Evolutionary conservation across 37 sponge, comb jelly and placozoan genomes (phyloP).

Genomic region (Crambe crambe): DNA sequence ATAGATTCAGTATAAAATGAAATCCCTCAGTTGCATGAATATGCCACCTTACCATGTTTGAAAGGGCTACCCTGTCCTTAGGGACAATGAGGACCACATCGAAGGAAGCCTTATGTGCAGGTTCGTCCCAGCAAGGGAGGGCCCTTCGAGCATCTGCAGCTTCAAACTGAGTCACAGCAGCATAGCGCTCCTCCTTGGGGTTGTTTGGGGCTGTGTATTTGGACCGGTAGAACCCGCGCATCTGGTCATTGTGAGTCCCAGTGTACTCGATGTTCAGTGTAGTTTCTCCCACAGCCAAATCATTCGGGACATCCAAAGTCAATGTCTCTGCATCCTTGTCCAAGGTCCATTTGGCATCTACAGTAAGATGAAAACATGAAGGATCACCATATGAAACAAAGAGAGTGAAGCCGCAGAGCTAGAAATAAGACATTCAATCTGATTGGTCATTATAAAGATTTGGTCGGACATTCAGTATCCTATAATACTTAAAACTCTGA

Average conservation of each 20-base stretch:
- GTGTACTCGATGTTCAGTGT: constrained; percentile 58
- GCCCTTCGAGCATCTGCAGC: constrained; percentile 95
- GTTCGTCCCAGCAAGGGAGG: constrained; percentile 99
- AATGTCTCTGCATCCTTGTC: constrained; percentile 69
- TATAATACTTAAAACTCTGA: too few species aligned
- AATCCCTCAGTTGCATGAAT: too few species aligned
- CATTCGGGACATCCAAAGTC: constrained; percentile 48
- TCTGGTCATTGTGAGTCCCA: constrained; percentile 80
- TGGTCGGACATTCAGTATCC: too few species aligned
- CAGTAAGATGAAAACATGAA: too few species aligned
- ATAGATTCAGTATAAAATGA: too few species aligned
- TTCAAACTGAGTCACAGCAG: constrained; percentile 1
- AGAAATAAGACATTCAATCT: too few species aligned
- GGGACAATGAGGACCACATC: constrained; percentile 92
- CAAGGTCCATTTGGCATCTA: constrained; percentile 13
- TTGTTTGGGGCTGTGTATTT: too few species aligned
- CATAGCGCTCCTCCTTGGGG: constrained; percentile 4
- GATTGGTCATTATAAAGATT: too few species aligned
- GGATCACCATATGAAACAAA: too few species aligned
- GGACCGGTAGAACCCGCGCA: constrained; percentile 93
- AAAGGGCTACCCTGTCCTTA: constrained; percentile 83
- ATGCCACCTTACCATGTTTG: constrained; percentile 78
- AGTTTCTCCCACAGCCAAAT: constrained; percentile 47
- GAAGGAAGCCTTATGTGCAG: constrained; percentile 92
- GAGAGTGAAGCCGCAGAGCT: too few species aligned